A percentile compares a stretch with the other conserved stretches of the same genome.
These are phyloP conservation scores for Hapalemur alaotrensis DNA, from an alignment of 2,797 vertebrate species.

Conservation along the genomic window DNA sequence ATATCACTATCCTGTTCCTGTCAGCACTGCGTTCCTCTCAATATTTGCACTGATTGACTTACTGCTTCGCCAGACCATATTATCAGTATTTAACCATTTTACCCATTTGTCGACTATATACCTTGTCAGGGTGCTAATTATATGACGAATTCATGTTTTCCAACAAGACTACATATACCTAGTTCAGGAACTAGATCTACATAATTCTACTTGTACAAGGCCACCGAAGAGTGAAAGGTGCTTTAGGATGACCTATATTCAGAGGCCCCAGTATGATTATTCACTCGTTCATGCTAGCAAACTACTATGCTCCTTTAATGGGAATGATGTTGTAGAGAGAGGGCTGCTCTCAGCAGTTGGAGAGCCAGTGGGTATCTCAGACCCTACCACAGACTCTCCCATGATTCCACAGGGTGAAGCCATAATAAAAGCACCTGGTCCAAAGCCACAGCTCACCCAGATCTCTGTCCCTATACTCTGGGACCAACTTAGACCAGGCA, in stretches of 20 bases:
- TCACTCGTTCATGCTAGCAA: background rate
- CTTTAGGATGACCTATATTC: background rate
- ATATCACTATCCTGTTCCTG: background rate
- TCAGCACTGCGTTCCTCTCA: slow-evolving; percentile 15
- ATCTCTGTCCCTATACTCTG: background rate
- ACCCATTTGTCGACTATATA: background rate
- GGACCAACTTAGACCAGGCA: background rate
- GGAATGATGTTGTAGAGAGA: background rate
- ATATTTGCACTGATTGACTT: background rate
- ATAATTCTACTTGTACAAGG: background rate
- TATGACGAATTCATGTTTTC: background rate
- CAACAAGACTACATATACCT: background rate
- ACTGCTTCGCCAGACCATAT: background rate
- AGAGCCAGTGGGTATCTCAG: background rate
- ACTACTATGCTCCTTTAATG: background rate
- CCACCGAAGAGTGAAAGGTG: background rate
- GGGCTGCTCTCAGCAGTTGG: background rate
- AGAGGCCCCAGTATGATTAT: background rate
- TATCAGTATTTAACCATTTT: background rate
- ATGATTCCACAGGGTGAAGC: background rate
- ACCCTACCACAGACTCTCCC: background rate
- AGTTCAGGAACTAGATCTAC: background rate
- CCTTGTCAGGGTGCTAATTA: background rate
- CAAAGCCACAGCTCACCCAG: background rate
- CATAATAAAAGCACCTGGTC: background rate